A percentile compares a stretch with the other conserved stretches of the same genome.
These are phyloP conservation scores for Magallana gigas DNA, from an alignment of 1,140 invertebrate species.

Conservation along the genomic window DNA sequence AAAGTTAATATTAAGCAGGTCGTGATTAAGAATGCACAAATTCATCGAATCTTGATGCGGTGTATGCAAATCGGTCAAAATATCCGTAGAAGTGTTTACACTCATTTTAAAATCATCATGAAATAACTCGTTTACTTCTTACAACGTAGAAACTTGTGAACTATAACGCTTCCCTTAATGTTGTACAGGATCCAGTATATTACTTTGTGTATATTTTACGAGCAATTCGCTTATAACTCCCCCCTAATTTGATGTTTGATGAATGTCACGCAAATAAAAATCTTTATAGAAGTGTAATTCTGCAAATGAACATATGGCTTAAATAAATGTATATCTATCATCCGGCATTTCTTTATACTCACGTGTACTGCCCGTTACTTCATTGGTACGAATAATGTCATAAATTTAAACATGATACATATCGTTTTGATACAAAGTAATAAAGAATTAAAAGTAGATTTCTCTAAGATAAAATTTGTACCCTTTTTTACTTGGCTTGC, in stretches of 20 bases:
- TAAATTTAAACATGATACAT: slow-evolving; percentile 26
- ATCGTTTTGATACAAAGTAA: slow-evolving; percentile 19
- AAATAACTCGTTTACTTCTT: too few species aligned
- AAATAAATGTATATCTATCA: slow-evolving; percentile 18
- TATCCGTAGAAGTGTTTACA: too few species aligned
- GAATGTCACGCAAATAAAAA: background rate
- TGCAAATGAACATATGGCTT: slow-evolving; percentile 16
- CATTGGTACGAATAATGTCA: slow-evolving; percentile 13
- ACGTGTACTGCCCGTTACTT: background rate
- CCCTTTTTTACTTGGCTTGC: slow-evolving; percentile 5
- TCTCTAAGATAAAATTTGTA: slow-evolving; percentile 7
- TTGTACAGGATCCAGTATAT: too few species aligned
- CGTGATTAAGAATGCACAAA: too few species aligned
- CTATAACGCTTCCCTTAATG: too few species aligned
- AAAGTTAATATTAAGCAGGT: too few species aligned
- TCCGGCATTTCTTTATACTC: background rate
- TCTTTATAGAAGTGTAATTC: background rate
- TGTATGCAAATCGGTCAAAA: too few species aligned
- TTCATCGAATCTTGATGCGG: too few species aligned
- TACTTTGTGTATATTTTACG: background rate
- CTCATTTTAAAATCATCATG: too few species aligned
- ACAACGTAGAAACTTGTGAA: too few species aligned
- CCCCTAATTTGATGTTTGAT: slow-evolving; percentile 13
- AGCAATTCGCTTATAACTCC: background rate
- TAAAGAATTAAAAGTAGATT: slow-evolving; percentile 36